These are phyloP conservation scores for Oncorhynchus kisutch DNA, from an alignment of 2,113 vertebrate genomes.

Conservation along the genomic window DNA sequence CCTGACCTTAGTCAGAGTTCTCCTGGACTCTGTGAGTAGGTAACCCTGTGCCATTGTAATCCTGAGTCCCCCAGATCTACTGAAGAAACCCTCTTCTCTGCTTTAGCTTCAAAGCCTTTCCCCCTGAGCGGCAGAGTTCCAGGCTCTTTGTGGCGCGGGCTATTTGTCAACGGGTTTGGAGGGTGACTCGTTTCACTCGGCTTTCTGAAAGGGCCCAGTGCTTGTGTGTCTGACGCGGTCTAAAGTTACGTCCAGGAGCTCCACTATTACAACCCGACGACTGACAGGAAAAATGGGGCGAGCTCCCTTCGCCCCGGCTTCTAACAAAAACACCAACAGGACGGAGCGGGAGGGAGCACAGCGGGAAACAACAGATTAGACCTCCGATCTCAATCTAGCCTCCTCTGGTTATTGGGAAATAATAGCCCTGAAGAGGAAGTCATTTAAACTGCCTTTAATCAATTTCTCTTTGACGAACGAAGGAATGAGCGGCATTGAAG, in stretches of 20 bases:
- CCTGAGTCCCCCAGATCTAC: background rate
- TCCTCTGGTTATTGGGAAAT: slow-evolving; percentile 74
- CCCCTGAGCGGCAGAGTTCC: slow-evolving; percentile 64
- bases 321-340: slow-evolving; percentile 72
- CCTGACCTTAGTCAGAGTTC: background rate
- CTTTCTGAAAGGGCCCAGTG: slow-evolving; percentile 44
- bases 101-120: slow-evolving; percentile 70
- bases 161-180: slow-evolving; percentile 74
- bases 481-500: slow-evolving; percentile 68
- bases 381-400: slow-evolving; percentile 68
- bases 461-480: slow-evolving; percentile 70
- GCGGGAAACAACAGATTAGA: slow-evolving; percentile 71
- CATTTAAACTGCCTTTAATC: slow-evolving; percentile 77
- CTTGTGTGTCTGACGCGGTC: slow-evolving; percentile 63
- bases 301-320: slow-evolving; percentile 57
- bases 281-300: slow-evolving; percentile 74
- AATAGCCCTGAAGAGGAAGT: slow-evolving; percentile 75
- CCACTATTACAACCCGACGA: slow-evolving; percentile 78
- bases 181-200: slow-evolving; percentile 73
- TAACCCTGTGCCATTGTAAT: slow-evolving; percentile 29
- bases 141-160: slow-evolving; percentile 77
- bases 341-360: slow-evolving; percentile 28
- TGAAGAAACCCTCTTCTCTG: slow-evolving; percentile 59
- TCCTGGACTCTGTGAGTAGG: slow-evolving; percentile 2
- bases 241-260: slow-evolving; percentile 71